phyloP scores from a whole-genome alignment of 2,888 invertebrate species.

The Julus scanicus region DNA sequence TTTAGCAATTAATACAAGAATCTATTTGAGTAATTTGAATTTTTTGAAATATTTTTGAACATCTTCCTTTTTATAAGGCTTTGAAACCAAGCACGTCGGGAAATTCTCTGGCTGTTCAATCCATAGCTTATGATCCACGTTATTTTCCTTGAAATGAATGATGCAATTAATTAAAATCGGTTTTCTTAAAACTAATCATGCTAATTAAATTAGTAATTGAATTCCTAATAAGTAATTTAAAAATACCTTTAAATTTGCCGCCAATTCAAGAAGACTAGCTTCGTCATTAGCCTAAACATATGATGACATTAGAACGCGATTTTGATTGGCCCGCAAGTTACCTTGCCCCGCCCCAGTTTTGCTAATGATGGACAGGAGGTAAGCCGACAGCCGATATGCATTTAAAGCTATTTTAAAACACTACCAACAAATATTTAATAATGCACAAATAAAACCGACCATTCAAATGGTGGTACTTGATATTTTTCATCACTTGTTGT shows the following conservation, averaged over 20 bases:
- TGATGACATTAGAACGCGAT: background rate
- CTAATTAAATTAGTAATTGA: background rate
- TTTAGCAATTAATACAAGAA: background rate
- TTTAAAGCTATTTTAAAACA: too few species aligned
- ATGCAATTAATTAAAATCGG: background rate
- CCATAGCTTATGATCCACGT: conserved; percentile 91
- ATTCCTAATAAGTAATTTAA: conserved; percentile 65
- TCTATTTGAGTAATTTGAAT: conserved; percentile 79
- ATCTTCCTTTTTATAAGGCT: conserved; percentile 88
- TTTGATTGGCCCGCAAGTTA: background rate
- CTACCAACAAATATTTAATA: too few species aligned
- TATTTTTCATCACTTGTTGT: too few species aligned
- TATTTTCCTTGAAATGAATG: conserved; percentile 69
- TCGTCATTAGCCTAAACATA: conserved; percentile 78
- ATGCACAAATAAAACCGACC: too few species aligned
- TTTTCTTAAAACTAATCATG: background rate
- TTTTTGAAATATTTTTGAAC: conserved; percentile 87
- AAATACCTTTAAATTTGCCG: conserved; percentile 61
- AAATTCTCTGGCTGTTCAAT: conserved; percentile 97
- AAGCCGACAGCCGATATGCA: too few species aligned
- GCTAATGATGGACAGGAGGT: background rate
- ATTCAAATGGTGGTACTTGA: too few species aligned
- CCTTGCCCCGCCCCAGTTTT: background rate
- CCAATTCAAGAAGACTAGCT: conserved; percentile 75
- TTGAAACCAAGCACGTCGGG: conserved; percentile 91